Conservation (phyloP, 1,140 invertebrate species). For the Aphelinus atriplicis region DNA sequence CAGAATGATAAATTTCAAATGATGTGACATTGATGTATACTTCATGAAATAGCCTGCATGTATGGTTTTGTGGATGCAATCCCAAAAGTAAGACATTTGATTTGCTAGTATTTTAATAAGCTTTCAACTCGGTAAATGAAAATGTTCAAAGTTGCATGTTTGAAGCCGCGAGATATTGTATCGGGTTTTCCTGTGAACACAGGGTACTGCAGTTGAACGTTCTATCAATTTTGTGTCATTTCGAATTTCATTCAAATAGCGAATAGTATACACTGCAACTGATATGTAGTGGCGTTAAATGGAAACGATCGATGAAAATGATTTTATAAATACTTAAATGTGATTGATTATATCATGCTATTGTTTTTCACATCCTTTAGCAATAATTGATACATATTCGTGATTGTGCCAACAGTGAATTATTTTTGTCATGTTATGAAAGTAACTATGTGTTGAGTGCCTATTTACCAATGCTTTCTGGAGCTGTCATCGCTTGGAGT, state of each 20-base stretch:
- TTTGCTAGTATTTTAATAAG: not conserved
- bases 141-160: not conserved
- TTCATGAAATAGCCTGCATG: too few relatives aligned
- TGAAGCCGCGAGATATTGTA: conserved; percentile 38
- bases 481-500: conserved; percentile 82
- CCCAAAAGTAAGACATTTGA: too few relatives aligned
- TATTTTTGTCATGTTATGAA: not conserved
- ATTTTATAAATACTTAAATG: not conserved
- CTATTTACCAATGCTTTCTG: conserved; percentile 66
- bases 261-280: too few relatives aligned
- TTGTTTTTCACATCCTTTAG: too few relatives aligned
- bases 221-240: conserved; percentile 47
- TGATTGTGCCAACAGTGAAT: conserved; percentile 17
- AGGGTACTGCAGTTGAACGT: conserved; percentile 54
- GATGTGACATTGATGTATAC: too few relatives aligned
- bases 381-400: not conserved
- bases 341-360: too few relatives aligned
- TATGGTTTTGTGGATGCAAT: too few relatives aligned
- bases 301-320: too few relatives aligned
- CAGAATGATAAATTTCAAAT: too few relatives aligned
- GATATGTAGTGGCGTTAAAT: too few relatives aligned
- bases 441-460: too few relatives aligned
- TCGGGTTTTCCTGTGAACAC: conserved; percentile 62
- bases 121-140: conserved; percentile 11
- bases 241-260: too few relatives aligned